Conservation (phyloP, 2,888 invertebrate genomes). For the Emmelina monodactyla region DNA sequence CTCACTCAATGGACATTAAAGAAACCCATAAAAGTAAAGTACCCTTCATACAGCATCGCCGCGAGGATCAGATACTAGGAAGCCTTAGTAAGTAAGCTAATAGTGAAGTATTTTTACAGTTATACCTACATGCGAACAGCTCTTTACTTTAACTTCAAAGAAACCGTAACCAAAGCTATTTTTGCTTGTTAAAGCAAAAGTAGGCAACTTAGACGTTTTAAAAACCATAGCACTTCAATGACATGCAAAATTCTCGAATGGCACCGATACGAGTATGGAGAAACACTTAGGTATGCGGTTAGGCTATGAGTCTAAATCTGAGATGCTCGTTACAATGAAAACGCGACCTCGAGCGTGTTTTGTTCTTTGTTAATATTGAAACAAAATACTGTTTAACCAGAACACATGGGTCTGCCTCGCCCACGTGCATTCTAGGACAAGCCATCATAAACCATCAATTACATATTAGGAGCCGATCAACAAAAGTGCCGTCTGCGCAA, state of each 20-base stretch:
- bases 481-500: too few relatives aligned
- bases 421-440: conserved; percentile 39
- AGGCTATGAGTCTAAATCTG: conserved; percentile 12
- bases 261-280: neutral
- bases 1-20: neutral
- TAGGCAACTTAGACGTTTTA: too few relatives aligned
- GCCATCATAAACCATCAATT: conserved; percentile 38
- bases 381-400: conserved; percentile 33
- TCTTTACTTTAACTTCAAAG: too few relatives aligned
- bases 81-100: too few relatives aligned
- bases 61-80: too few relatives aligned
- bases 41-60: neutral
- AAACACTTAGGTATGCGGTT: neutral
- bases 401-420: conserved; percentile 34
- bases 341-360: conserved; percentile 34
- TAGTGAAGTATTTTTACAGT: too few relatives aligned
- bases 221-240: too few relatives aligned
- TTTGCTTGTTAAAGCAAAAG: too few relatives aligned
- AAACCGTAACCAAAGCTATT: too few relatives aligned
- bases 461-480: conserved; percentile 33
- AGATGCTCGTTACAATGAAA: conserved; percentile 44
- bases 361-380: conserved; percentile 24
- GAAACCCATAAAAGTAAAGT: conserved; percentile 1
- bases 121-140: too few relatives aligned
- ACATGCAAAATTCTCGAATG: neutral